Base-by-base conservation (phyloP, 2,113 vertebrate species). In the Sula dactylatra region DNA sequence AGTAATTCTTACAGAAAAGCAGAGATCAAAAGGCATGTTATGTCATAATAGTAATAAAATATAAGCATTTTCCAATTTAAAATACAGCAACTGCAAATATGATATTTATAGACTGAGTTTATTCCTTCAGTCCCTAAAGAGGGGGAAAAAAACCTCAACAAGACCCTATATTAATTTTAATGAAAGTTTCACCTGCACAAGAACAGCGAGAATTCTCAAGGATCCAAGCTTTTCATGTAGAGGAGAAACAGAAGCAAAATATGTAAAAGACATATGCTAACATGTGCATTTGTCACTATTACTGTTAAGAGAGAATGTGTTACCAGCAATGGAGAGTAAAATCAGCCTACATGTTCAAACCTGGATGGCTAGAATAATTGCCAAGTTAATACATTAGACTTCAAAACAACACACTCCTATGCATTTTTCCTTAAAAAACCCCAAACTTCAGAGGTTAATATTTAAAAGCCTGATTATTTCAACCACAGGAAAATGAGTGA, bases 401-500 rank as follows among this genome's bases (percentile, higher is more conserved):
- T 94, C 50, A 55, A 94, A 81, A 85, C 11, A 81, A 90, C 40
- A 31, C 32, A 55, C 15, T 59, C 49, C 25, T 77, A 38, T 42
- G 64, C 40, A 59, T 79, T 92, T 91, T 87, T 79, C 81, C 56
- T 69, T 89, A 1, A 62, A 78, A 80, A 10, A 62, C n/a, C n/a
- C n/a, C 18, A 42, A 13, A 4, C 7, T 21, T 45, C 36, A n/a
- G 21, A 76, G 24, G 29, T 21, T 45, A 36, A 25, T 72, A 82
- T 82, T 91, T 76, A 45, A 83, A 94, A 95, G 76, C 15, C 69
- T 59, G 32, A 79, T 92, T 86, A 86, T 71, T 92, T 84, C 82
- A 94, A 61, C 45, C 32, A 82, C 38, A 66, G 45, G 27, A 79
- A 92, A 86, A 91, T 19, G 25, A 73, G 38, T 14, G 42, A 52